A percentile compares a stretch with the other conserved stretches of the same genome.
phyloP scores from a whole-genome alignment of 2,888 invertebrate species.

The Listrodromus nycthemerus region DNA sequence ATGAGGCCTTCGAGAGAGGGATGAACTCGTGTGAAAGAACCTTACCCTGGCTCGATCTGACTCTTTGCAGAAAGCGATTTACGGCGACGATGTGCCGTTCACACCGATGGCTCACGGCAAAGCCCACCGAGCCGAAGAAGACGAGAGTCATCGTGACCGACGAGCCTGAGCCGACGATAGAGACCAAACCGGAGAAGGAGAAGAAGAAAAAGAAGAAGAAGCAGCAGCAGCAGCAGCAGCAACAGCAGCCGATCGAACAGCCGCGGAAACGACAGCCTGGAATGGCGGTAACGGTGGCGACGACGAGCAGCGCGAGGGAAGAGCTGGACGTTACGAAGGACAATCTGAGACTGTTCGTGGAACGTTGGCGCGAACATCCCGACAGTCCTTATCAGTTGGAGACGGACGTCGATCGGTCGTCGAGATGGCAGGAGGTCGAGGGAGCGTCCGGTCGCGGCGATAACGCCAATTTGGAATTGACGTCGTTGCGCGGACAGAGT shows the following conservation, averaged over 20 bases:
- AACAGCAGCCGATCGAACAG: slow-evolving; percentile 37
- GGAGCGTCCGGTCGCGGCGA: slow-evolving; percentile 16
- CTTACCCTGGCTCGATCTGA: slow-evolving; percentile 79
- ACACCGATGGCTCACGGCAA: slow-evolving; percentile 93
- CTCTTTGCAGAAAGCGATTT: slow-evolving; percentile 90
- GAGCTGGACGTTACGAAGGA: slow-evolving; percentile 92
- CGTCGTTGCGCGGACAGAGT: slow-evolving; percentile 88
- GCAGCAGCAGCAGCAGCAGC: slow-evolving; percentile 4
- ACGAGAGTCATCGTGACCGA: slow-evolving; percentile 71
- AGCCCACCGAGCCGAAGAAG: slow-evolving; percentile 83
- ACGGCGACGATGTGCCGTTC: slow-evolving; percentile 92
- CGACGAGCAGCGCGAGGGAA: slow-evolving; percentile 78
- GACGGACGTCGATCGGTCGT: slow-evolving; percentile 61
- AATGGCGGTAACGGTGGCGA: not conserved
- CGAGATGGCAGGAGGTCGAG: slow-evolving; percentile 57
- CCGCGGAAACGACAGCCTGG: slow-evolving; percentile 26
- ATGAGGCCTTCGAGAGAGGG: slow-evolving; percentile 43
- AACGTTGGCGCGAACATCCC: slow-evolving; percentile 95
- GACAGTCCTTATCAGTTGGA: slow-evolving; percentile 95
- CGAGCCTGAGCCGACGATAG: slow-evolving; percentile 75
- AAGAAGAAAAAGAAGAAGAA: slow-evolving; percentile 34
- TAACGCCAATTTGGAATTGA: slow-evolving; percentile 64
- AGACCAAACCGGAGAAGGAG: slow-evolving; percentile 66
- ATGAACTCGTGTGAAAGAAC: slow-evolving; percentile 61
- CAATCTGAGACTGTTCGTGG: slow-evolving; percentile 93